Evolutionary conservation across 2,888 invertebrate species (phyloP).

Genomic region (Hofmannophila pseudospretella): DNA sequence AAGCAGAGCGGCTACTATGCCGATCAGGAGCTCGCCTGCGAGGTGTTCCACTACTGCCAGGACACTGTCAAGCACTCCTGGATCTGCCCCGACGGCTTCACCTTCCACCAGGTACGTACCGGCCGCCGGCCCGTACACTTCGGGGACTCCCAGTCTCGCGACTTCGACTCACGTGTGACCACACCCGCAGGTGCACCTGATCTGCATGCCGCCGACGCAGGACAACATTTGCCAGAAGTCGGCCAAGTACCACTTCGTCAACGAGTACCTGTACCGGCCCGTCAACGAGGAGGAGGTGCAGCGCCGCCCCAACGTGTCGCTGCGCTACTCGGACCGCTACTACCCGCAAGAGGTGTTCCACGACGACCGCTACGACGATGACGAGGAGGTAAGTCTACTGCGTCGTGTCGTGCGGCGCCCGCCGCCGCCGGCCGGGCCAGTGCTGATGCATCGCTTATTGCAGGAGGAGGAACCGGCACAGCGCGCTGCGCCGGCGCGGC

Average conservation of each 20-base stretch:
- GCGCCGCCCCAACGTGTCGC: slow-evolving; percentile 86
- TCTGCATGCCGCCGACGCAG: slow-evolving; percentile 94
- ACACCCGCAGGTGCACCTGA: slow-evolving; percentile 88
- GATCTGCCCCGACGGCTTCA: slow-evolving; percentile 95
- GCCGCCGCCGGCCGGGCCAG: slow-evolving; percentile 22
- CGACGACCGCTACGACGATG: slow-evolving; percentile 75
- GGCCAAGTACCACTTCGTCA: slow-evolving; percentile 93
- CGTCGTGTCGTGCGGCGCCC: slow-evolving; percentile 18
- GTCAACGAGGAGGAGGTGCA: slow-evolving; percentile 90
- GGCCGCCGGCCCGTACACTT: not conserved
- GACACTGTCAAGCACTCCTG: slow-evolving; percentile 93
- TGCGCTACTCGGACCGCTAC: slow-evolving; percentile 89
- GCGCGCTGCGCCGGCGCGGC: slow-evolving; percentile 38
- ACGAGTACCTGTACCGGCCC: slow-evolving; percentile 94
- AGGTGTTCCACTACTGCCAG: slow-evolving; percentile 96
- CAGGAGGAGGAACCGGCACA: slow-evolving; percentile 50
- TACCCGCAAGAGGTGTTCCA: slow-evolving; percentile 89
- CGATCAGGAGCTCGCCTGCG: slow-evolving; percentile 91
- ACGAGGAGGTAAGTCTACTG: slow-evolving; percentile 58
- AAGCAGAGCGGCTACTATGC: slow-evolving; percentile 94
- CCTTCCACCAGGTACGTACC: slow-evolving; percentile 85
- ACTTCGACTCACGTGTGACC: not conserved
- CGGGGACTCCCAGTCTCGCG: too few relatives aligned
- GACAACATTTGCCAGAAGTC: slow-evolving; percentile 94
- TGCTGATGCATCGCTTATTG: not conserved